phyloP scores from a whole-genome alignment of 1,140 invertebrate species.

The Parasteatoda tepidariorum region DNA sequence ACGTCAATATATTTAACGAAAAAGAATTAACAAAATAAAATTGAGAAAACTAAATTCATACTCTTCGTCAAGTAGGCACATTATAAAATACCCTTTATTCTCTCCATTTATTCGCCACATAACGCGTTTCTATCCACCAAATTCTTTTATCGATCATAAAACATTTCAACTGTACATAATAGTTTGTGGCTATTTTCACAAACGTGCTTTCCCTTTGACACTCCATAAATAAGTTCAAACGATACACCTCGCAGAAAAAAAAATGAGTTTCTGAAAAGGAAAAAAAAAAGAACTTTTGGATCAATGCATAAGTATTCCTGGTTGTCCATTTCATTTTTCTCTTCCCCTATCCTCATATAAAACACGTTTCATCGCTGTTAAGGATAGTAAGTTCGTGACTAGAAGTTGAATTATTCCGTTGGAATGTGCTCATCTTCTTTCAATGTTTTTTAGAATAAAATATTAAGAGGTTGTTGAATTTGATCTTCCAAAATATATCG shows the following conservation, averaged over 20 bases:
- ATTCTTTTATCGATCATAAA: neutral
- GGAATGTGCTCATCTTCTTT: constrained; percentile 20
- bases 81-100: no score
- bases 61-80: no score
- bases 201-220: constrained; percentile 5
- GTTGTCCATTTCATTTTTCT: constrained; percentile 27
- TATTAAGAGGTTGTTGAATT: no score
- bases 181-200: constrained; percentile 15
- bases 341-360: constrained; percentile 19
- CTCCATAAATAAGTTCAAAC: constrained; percentile 39
- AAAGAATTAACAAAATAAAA: no score
- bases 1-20: no score
- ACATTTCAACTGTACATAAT: constrained; percentile 20
- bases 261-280: constrained; percentile 18
- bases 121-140: no score
- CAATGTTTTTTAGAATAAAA: no score
- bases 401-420: neutral
- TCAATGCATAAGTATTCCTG: constrained; percentile 23
- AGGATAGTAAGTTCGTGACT: constrained; percentile 24
- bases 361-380: constrained; percentile 46
- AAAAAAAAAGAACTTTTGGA: neutral
- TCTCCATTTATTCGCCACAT: no score
- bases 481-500: no score
- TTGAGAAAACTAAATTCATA: no score
- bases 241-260: neutral